These are phyloP conservation scores for Trogon surrucura DNA, from an alignment of 2,113 vertebrate species.

Conservation along the genomic window DNA sequence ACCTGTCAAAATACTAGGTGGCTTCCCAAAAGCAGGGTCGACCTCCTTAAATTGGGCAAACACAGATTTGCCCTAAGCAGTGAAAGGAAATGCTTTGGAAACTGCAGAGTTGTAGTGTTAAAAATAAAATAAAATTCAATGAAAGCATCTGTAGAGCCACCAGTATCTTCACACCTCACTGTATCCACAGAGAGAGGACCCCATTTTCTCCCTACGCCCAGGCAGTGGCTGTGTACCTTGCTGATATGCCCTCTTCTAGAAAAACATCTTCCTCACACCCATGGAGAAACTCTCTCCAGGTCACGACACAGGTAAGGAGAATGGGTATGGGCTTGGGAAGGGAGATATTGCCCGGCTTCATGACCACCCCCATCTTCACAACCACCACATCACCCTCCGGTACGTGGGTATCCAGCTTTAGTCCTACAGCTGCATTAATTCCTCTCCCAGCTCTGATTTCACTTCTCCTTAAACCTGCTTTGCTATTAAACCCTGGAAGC, in stretches of 20 bases:
- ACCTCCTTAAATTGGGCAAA: background rate
- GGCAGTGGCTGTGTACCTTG: background rate
- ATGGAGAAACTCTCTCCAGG: background rate
- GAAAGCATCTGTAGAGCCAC: background rate
- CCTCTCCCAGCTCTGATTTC: background rate
- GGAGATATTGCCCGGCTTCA: background rate
- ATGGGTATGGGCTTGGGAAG: background rate
- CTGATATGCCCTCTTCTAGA: background rate
- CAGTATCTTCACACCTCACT: background rate
- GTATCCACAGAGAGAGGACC: background rate
- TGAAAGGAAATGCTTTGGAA: background rate
- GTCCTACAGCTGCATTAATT: background rate
- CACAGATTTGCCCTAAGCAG: background rate
- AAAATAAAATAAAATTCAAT: background rate
- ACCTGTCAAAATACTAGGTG: background rate
- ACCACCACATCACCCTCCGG: background rate
- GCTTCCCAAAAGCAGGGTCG: background rate
- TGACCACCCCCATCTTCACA: background rate
- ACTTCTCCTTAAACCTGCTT: background rate
- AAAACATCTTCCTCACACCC: background rate
- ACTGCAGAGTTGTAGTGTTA: background rate
- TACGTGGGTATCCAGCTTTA: background rate
- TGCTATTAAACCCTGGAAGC: constrained; percentile 1
- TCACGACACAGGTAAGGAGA: background rate
- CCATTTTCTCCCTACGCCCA: background rate